Conservation (phyloP, 2,797 vertebrate species). For the Selene dorsalis region DNA sequence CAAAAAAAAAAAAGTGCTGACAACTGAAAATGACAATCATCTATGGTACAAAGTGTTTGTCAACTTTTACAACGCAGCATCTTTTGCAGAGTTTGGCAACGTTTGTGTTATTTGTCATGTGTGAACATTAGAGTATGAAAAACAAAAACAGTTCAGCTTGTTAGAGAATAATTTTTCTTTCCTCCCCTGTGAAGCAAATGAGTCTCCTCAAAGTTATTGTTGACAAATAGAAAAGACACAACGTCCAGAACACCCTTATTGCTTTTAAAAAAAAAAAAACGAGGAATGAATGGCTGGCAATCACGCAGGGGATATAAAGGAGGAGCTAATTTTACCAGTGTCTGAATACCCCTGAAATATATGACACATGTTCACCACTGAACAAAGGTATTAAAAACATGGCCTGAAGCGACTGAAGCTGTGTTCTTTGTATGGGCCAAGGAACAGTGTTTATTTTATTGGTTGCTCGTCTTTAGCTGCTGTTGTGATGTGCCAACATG, state of each 20-base stretch:
- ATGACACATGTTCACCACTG: constrained; percentile 2
- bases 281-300: neutral
- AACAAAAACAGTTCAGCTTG: constrained; percentile 14
- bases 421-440: neutral
- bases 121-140: constrained; percentile 12
- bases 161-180: constrained; percentile 3
- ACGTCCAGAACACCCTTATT: neutral
- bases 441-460: constrained; percentile 23
- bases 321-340: constrained; percentile 3
- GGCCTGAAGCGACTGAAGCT: neutral
- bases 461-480: constrained; percentile 8
- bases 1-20: constrained; percentile 59
- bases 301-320: neutral
- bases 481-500: constrained; percentile 12
- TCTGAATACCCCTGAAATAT: neutral
- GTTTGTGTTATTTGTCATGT: constrained; percentile 50
- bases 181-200: neutral
- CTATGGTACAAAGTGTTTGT: constrained; percentile 40
- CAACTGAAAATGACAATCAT: constrained; percentile 47
- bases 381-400: constrained; percentile 5
- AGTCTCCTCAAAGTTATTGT: neutral
- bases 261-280: no score
- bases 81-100: constrained; percentile 37
- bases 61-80: constrained; percentile 45
- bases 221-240: neutral